A percentile compares a stretch with the other conserved stretches of the same genome.
phyloP scores from a whole-genome alignment of 2,113 vertebrate species.

The Cynocephalus volans region DNA sequence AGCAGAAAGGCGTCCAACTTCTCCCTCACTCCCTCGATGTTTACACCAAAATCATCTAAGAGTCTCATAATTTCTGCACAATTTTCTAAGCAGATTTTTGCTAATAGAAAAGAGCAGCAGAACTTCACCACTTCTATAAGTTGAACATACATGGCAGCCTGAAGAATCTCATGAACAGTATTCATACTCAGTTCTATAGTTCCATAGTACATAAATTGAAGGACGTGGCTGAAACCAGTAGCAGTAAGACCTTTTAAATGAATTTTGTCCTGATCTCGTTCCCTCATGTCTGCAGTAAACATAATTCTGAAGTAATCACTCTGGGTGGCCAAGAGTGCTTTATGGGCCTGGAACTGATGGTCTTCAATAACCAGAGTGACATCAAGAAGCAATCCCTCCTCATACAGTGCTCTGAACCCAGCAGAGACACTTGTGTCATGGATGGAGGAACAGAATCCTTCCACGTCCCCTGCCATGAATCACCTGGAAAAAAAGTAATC shows the following conservation, averaged over 20 bases:
- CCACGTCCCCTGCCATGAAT: constrained; percentile 99
- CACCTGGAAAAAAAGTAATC: constrained; percentile 91
- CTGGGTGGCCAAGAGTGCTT: constrained; percentile 98
- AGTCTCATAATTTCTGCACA: constrained; percentile 99
- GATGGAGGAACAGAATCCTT: constrained; percentile 99
- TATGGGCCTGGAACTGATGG: constrained; percentile 99
- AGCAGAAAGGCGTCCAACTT: constrained; percentile 97
- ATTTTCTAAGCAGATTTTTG: constrained; percentile 99
- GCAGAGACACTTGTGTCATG: constrained; percentile 99
- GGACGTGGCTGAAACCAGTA: constrained; percentile 97
- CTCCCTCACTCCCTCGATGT: constrained; percentile 98
- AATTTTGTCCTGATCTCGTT: constrained; percentile 99
- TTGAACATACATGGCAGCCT: constrained; percentile 99
- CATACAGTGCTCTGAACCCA: constrained; percentile 98
- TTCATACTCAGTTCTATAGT: constrained; percentile 99
- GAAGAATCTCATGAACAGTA: constrained; percentile 98
- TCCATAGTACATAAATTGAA: constrained; percentile 99
- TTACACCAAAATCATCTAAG: constrained; percentile 99
- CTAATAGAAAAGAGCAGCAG: constrained; percentile 99
- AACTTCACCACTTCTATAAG: constrained; percentile 99
- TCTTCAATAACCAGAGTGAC: constrained; percentile 99
- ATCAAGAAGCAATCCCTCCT: constrained; percentile 98
- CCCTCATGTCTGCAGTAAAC: constrained; percentile 99
- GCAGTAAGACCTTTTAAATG: constrained; percentile 99
- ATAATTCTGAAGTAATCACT: constrained; percentile 99